phyloP scores from a whole-genome alignment of 2,113 vertebrate species.

The Lynx canadensis region DNA sequence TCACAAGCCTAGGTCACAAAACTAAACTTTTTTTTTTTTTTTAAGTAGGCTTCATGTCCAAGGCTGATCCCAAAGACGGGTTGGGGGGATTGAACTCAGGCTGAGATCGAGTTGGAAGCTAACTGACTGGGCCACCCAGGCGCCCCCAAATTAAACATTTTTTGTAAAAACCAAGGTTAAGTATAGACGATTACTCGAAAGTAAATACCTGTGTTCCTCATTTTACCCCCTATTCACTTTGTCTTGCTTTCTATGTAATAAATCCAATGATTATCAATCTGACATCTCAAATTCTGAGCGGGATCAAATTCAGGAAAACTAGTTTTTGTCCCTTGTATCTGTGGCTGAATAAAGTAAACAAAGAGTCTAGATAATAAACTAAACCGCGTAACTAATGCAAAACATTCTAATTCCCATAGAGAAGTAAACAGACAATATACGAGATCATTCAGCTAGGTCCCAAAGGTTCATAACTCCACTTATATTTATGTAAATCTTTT shows the following conservation, averaged over 20 bases:
- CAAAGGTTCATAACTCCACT: neutral
- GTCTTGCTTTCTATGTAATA: constrained; percentile 8
- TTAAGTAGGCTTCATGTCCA: no score
- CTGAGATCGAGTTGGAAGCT: no score
- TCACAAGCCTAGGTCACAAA: constrained; percentile 6
- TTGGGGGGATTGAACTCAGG: no score
- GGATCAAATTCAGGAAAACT: neutral
- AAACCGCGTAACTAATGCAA: neutral
- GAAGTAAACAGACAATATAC: neutral
- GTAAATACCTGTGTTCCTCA: neutral
- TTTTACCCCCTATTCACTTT: neutral
- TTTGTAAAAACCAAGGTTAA: constrained; percentile 16
- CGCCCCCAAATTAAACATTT: no score
- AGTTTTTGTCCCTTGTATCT: neutral
- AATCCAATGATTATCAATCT: neutral
- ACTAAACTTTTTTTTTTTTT: neutral
- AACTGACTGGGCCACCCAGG: no score
- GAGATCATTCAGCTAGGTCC: neutral
- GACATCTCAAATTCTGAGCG: neutral
- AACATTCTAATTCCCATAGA: neutral
- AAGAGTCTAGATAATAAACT: neutral
- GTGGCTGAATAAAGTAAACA: neutral
- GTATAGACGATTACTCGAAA: neutral
- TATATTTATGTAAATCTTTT: neutral
- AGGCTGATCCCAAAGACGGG: no score